Evolutionary conservation across 2,113 vertebrate genomes (phyloP).

Genomic region (Cynocephalus volans): DNA sequence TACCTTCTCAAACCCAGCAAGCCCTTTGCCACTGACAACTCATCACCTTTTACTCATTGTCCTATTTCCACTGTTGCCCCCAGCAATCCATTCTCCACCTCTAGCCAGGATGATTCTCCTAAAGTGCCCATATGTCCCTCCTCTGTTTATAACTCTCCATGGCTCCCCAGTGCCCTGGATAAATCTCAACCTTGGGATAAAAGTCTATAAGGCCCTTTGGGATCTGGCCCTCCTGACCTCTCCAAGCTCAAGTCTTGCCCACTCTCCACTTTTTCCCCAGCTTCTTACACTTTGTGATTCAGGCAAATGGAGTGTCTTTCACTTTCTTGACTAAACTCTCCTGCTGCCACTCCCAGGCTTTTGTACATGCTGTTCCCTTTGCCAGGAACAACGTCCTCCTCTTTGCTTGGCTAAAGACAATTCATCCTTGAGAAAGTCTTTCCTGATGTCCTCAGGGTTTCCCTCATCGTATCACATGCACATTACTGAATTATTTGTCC

Average conservation of each 20-base stretch:
- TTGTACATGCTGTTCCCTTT: not conserved
- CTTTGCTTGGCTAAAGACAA: not conserved
- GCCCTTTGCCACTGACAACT: too few relatives aligned
- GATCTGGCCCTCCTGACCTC: not conserved
- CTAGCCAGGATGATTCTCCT: not conserved
- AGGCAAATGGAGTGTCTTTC: not conserved
- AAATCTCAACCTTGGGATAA: not conserved
- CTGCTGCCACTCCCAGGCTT: not conserved
- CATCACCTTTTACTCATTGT: rapidly evolving
- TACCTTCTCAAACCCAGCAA: too few relatives aligned
- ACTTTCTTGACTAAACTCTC: not conserved
- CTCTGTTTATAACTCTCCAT: not conserved
- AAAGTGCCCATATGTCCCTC: too few relatives aligned
- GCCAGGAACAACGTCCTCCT: not conserved
- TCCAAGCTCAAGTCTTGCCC: not conserved
- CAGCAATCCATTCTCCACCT: not conserved
- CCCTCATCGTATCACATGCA: too few relatives aligned
- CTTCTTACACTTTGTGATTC: not conserved
- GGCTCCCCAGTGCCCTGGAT: not conserved
- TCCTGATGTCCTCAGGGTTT: not conserved
- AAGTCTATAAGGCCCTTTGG: not conserved
- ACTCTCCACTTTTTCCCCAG: not conserved
- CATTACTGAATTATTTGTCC: not conserved
- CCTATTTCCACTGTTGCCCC: not conserved
- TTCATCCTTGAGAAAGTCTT: not conserved